These are phyloP conservation scores for Herpailurus yagouaroundi DNA, from an alignment of 2,113 vertebrate genomes.

Conservation along the genomic window DNA sequence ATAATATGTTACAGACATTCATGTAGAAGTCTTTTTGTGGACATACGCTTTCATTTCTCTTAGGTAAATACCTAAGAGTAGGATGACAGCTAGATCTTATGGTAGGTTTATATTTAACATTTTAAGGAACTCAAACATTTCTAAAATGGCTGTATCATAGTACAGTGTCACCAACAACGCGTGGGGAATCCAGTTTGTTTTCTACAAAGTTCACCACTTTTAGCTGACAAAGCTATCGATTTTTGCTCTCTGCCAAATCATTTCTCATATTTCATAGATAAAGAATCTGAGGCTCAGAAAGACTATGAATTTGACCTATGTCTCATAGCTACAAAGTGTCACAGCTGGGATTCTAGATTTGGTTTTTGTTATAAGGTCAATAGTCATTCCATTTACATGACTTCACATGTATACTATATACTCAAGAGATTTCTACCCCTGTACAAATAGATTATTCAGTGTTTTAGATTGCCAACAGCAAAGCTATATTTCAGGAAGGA, in stretches of 20 bases:
- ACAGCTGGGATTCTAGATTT: not conserved
- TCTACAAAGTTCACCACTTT: not conserved
- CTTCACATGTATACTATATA: not conserved
- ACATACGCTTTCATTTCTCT: not conserved
- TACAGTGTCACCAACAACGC: not conserved
- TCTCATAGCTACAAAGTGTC: not conserved
- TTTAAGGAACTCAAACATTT: not conserved
- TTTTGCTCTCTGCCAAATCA: not conserved
- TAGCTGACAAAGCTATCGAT: not conserved
- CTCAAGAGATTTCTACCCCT: not conserved
- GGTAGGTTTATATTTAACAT: not conserved
- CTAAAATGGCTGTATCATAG: not conserved
- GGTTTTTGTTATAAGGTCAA: not conserved
- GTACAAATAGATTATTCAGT: not conserved
- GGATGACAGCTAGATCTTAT: not conserved
- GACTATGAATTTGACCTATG: not conserved
- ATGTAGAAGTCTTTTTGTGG: not conserved
- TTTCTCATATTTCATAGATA: not conserved
- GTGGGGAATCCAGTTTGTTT: not conserved
- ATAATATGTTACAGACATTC: not conserved
- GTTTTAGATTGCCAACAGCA: not conserved
- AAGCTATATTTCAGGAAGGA: not conserved
- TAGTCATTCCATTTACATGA: not conserved
- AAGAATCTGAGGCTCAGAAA: not conserved
- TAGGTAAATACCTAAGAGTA: not conserved